Conservation (phyloP, 2,888 invertebrate species). For the Synanthedon andrenaeformis region DNA sequence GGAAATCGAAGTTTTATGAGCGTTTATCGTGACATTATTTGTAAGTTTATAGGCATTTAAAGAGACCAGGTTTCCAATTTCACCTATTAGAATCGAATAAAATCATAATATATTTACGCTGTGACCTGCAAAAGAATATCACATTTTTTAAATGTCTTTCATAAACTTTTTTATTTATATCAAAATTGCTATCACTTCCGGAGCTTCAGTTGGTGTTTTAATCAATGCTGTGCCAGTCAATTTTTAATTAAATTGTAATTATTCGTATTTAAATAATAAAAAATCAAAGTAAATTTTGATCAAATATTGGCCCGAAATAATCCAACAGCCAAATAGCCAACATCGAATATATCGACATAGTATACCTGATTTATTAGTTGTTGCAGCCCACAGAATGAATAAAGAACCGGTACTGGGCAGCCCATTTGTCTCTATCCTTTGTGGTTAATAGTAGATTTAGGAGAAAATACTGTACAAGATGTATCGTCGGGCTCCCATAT, state of each 20-base stretch:
- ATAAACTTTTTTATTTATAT: too few species aligned
- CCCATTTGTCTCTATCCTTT: conserved; percentile 61
- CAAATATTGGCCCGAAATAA: conserved; percentile 4
- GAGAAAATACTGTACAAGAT: conserved; percentile 9
- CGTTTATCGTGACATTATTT: background rate
- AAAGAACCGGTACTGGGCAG: conserved; percentile 38
- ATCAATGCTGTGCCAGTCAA: too few species aligned
- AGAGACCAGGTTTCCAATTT: background rate
- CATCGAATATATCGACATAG: conserved; percentile 30
- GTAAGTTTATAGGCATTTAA: background rate
- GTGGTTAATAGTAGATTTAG: conserved; percentile 58
- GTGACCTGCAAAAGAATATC: too few species aligned
- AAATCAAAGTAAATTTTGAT: background rate
- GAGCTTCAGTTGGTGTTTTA: too few species aligned
- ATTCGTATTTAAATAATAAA: too few species aligned
- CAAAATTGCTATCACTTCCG: too few species aligned
- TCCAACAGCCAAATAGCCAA: conserved; percentile 3
- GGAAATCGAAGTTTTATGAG: too few species aligned
- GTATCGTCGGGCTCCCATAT: background rate
- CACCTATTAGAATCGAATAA: background rate
- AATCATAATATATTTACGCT: background rate
- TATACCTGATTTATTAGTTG: conserved; percentile 36
- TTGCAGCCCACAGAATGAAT: conserved; percentile 48
- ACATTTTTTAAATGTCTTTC: too few species aligned
- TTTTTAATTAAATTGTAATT: too few species aligned